Base-by-base conservation (phyloP, 2,113 vertebrate genomes). In the Rafetus swinhoei region DNA sequence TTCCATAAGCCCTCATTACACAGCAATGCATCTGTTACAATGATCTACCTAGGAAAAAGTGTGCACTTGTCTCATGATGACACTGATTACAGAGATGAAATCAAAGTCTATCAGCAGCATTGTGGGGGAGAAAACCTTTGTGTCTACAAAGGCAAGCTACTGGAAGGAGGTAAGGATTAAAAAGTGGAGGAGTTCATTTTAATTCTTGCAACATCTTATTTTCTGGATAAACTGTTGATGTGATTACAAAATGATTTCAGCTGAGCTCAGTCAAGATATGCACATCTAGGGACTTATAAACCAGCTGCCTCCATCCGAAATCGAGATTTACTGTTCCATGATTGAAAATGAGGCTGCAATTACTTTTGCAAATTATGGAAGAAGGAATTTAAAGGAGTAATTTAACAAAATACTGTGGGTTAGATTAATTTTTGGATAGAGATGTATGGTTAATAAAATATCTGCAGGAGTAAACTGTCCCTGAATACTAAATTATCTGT, bases 121-220 rank as follows among this genome's bases (percentile, higher is more conserved):
- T 99, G 99, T 74, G 99, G 99, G 83, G 99, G 99, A 81, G 99
- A 99, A 97, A 99, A 99, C 91, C 98, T 99, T 13, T 99, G 99
- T 96, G 98, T 99, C 74, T 99, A 97, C 94, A 98, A 98, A 96
- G 99, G 99, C 79, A 97, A 95, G 81, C 98, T 99, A 2, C 77
- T 95, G 22, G 98, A 99, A 96, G 99, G 99, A 98, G 99, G 99
- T 99, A 94, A 97, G 98, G 56, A 56, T 57, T 32, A 52, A 89
- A 45, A 92, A 88, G 14, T 13, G 81, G 82, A 35, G 29, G 89
- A 85, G 74, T 88, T 91, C 13, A 0, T 87, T 21, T 27, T 39
- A 84, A 82, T 93, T 92, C 86, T 90, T 82, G 83, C 53, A 90
- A 52, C 3, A 2, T 74, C 3, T 55, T n/a, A 86, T 94, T 88